Percentiles rank a stretch among this genome's conserved stretches.
phyloP scores from a whole-genome alignment of 2,113 vertebrate species.

The Butorides virescens region DNA sequence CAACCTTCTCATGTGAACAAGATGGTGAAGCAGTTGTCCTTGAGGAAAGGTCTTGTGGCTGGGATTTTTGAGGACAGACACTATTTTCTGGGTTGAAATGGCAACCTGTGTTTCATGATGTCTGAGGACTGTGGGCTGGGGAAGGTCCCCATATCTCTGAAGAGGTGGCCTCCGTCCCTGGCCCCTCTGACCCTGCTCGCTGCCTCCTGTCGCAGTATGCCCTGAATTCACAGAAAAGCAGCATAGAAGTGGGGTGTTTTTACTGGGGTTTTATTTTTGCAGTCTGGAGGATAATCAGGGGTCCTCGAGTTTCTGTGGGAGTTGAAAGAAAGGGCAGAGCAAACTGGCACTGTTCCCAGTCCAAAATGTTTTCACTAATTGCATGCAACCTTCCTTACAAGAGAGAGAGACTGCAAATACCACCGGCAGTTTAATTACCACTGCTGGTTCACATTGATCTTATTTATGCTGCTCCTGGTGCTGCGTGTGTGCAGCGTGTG shows the following conservation, averaged over 20 bases:
- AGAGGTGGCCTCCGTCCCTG: not conserved
- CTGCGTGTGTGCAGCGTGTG: not conserved
- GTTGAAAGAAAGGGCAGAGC: conserved; percentile 65
- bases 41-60: not conserved
- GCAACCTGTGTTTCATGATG: not conserved
- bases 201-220: not conserved
- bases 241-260: not conserved
- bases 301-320: conserved; percentile 48
- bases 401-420: conserved; percentile 33
- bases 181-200: rapidly evolving
- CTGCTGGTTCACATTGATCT: conserved; percentile 35
- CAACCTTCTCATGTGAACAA: not conserved
- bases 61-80: not conserved
- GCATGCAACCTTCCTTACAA: conserved; percentile 48
- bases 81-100: not conserved
- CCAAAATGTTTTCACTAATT: conserved; percentile 66
- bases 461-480: conserved; percentile 3
- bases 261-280: conserved; percentile 8
- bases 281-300: conserved; percentile 28
- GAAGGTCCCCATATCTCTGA: not conserved
- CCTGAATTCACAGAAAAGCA: not conserved
- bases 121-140: not conserved
- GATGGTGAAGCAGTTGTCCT: not conserved
- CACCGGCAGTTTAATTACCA: conserved; percentile 43
- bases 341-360: conserved; percentile 56